Evolutionary conservation across 35 echinoderm and acorn worm species (phyloP), one percentile per base, ranked within the genome.

Genomic region (Lytechinus pictus): DNA sequence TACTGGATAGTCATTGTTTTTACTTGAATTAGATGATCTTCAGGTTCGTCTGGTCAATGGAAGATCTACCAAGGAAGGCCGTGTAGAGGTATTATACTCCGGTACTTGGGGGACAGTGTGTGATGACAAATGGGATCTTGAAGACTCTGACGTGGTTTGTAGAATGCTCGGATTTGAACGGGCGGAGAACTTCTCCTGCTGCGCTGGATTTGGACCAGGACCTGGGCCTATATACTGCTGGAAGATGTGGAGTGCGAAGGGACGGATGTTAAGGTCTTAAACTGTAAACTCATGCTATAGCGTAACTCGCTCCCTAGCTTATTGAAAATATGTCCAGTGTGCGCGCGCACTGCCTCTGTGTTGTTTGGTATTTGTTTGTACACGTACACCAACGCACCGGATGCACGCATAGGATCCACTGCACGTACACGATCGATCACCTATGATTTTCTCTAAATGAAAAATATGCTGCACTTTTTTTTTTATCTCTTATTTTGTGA

Each of bases 91-190:
- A 8, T 24, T 79, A 3, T 79, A 79, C 66, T 24, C 8, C 6
- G 66, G 66, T 27, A 79, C 66, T n/a, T 79, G 66, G 66, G 66
- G 66, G 66, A 79, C 66, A 79, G 66, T 79, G 66, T 79, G 66
- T 6, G 16, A 79, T 79, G 66, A 79, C 19, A 79, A 24, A 5
- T 79, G 66, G 66, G 66, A n/a, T 16, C 66, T 79, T 24, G n/a
- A 79, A 19, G 66, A 79, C 8, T 16, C 66, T 7, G 3, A 79
- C 21, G 66, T 79, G 16, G 66, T 79, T 24, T 79, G 66, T 8
- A 79, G 19, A 79, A 79, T 79, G 66, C 66, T 79, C 5, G 66
- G 66, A 16, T 79, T 19, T 7, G 66, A 79, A 79, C 66, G 66
- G 19, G 66, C 66, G 0, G 66, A 79, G 19, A 79, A 79, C 19